phyloP scores from a whole-genome alignment of 2,113 vertebrate genomes.

The Albula glossodonta region DNA sequence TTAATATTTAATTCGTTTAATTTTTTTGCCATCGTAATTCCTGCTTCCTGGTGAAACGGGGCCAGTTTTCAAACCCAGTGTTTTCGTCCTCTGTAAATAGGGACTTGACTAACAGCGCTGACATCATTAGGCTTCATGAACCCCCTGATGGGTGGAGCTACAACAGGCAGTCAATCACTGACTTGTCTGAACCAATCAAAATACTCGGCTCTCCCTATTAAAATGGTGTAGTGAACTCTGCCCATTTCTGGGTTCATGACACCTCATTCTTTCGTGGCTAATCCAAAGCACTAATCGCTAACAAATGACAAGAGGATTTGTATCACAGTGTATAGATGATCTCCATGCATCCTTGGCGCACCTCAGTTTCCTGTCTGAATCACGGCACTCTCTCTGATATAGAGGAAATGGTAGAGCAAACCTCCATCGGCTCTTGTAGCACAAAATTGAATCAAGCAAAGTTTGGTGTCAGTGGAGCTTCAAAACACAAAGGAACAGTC shows the following conservation, averaged over 20 bases:
- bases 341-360: neutral
- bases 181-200: too few relatives aligned
- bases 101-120: neutral
- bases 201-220: too few relatives aligned
- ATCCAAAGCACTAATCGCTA: too few relatives aligned
- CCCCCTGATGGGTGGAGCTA: too few relatives aligned
- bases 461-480: constrained; percentile 5
- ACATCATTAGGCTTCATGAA: too few relatives aligned
- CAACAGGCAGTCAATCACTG: too few relatives aligned
- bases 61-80: neutral
- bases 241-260: too few relatives aligned
- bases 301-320: neutral
- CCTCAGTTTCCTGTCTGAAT: constrained; percentile 1
- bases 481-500: neutral
- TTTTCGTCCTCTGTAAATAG: neutral
- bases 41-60: too few relatives aligned
- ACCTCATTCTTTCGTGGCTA: too few relatives aligned
- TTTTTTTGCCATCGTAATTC: too few relatives aligned
- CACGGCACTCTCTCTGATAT: neutral
- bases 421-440: neutral
- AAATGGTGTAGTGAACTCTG: too few relatives aligned
- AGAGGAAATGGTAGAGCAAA: neutral
- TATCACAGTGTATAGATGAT: neutral
- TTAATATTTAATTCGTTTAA: too few relatives aligned
- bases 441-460: constrained; percentile 1